Conservation (phyloP, 2,113 vertebrate genomes). For the Mungos mungo region DNA sequence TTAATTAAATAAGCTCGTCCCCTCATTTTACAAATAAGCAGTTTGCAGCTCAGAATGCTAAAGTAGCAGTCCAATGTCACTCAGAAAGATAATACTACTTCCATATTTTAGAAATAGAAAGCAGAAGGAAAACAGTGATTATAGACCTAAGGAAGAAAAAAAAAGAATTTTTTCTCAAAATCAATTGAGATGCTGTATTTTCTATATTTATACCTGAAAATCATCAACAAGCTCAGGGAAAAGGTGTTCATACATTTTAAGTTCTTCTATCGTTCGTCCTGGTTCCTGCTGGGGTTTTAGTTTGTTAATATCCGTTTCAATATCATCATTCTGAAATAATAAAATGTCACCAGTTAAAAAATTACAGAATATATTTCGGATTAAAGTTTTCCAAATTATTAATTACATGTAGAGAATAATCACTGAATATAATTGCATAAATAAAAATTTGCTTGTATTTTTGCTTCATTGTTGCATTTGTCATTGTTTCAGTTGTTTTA, state of each 20-base stretch:
- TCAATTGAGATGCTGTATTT: slow-evolving; percentile 37
- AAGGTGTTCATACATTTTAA: slow-evolving; percentile 94
- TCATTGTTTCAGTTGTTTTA: not conserved
- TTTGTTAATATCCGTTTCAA: slow-evolving; percentile 97
- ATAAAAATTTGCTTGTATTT: slow-evolving; percentile 19
- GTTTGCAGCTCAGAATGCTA: not conserved
- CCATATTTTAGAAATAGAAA: slow-evolving; percentile 7
- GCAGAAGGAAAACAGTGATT: not conserved
- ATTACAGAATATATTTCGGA: not conserved
- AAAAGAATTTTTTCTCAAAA: slow-evolving; percentile 42
- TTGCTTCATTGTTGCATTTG: not conserved
- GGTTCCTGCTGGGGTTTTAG: slow-evolving; percentile 89
- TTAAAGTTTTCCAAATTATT: slow-evolving; percentile 33
- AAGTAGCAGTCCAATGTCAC: not conserved
- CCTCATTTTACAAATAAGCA: not conserved
- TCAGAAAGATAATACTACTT: not conserved
- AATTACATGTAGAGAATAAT: not conserved
- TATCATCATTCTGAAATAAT: slow-evolving; percentile 94
- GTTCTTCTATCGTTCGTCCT: slow-evolving; percentile 90
- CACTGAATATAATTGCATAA: not conserved
- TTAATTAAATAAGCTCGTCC: not conserved
- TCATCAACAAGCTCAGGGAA: slow-evolving; percentile 95
- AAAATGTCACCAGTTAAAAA: slow-evolving; percentile 48
- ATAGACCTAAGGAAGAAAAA: not conserved
- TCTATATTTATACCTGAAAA: slow-evolving; percentile 90